Conservation (phyloP, 2,797 vertebrate species). For the Margarornis squamiger region DNA sequence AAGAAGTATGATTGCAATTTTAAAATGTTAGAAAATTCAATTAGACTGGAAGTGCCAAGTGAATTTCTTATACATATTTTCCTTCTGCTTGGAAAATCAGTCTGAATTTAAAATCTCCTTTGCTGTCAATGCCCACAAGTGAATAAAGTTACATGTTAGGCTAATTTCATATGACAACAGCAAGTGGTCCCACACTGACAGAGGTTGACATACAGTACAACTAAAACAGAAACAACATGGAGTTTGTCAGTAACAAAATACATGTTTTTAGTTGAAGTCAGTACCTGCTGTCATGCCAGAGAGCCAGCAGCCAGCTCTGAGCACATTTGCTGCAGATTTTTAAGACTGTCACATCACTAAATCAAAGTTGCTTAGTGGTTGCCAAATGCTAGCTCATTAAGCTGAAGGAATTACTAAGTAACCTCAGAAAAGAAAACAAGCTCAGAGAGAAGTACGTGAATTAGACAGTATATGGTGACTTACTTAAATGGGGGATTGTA, state of each 20-base stretch:
- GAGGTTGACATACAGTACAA: not conserved
- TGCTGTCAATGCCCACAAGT: not conserved
- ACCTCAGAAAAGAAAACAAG: constrained; percentile 4
- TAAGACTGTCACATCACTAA: not conserved
- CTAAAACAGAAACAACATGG: not conserved
- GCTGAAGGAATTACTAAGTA: constrained; percentile 20
- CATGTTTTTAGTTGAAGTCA: not conserved
- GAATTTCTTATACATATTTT: not conserved
- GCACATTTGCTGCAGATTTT: not conserved
- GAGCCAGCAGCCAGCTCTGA: constrained; percentile 1
- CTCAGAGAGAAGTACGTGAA: not conserved
- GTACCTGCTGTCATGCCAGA: not conserved
- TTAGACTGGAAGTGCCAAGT: not conserved
- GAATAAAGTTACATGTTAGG: not conserved
- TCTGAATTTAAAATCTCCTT: not conserved
- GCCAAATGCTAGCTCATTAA: constrained; percentile 26
- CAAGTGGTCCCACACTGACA: not conserved
- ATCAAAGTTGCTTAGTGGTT: not conserved
- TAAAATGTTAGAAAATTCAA: constrained; percentile 37
- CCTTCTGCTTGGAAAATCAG: not conserved
- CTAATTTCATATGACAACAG: not conserved
- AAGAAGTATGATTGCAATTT: not conserved
- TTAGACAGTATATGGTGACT: not conserved
- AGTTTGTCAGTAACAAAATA: not conserved
- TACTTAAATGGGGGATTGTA: not conserved